These are phyloP conservation scores for Chloroceryle inda DNA, from an alignment of 2,797 vertebrate genomes.

Conservation along the genomic window DNA sequence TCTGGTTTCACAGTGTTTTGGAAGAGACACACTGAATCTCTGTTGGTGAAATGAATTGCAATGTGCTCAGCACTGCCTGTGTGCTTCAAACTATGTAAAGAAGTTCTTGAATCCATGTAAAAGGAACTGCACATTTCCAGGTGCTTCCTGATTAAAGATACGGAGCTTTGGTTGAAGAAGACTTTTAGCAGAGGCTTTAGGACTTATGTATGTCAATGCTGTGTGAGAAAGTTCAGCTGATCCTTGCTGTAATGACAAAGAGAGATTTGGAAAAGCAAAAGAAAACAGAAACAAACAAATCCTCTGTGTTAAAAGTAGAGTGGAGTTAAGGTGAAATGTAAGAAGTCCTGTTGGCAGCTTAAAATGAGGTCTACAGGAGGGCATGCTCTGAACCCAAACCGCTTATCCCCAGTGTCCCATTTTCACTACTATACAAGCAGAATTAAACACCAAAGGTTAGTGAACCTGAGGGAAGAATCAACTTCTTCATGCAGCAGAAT, in stretches of 20 bases:
- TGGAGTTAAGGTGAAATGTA: neutral
- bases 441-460: neutral
- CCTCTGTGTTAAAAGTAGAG: neutral
- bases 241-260: neutral
- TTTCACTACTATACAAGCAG: neutral
- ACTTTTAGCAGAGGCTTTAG: neutral
- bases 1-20: neutral
- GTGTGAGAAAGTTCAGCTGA: neutral
- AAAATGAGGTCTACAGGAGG: neutral
- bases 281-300: neutral
- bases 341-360: neutral
- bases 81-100: neutral
- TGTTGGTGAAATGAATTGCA: neutral
- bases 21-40: neutral
- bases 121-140: neutral
- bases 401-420: accelerated
- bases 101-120: neutral
- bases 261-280: neutral
- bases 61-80: neutral
- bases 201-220: neutral
- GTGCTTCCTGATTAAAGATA: neutral
- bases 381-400: neutral
- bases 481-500: neutral
- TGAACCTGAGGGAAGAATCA: neutral
- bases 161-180: neutral